Conservation (phyloP, 2,888 invertebrate genomes). For the Ischnura elegans region DNA sequence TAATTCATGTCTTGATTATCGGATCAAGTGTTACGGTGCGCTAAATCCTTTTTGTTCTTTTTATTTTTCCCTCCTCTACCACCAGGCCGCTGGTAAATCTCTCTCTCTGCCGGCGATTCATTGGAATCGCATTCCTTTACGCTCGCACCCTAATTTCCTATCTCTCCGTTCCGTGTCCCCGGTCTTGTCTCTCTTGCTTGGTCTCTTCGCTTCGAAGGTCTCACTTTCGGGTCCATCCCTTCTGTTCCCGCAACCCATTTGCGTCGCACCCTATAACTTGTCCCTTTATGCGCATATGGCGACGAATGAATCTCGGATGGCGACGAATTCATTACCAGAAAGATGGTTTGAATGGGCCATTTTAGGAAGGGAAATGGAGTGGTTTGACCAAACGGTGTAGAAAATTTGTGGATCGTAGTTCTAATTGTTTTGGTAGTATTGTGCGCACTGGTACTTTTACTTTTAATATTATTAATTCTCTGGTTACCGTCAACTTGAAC, state of each 20-base stretch:
- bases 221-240: neutral
- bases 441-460: no score
- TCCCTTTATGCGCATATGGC: neutral
- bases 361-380: no score
- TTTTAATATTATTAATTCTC: no score
- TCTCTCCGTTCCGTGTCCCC: neutral
- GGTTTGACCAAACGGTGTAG: neutral
- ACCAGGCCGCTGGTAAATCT: neutral
- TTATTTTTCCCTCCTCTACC: neutral
- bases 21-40: neutral
- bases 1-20: constrained; percentile 11
- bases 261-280: neutral
- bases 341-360: neutral
- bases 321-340: neutral
- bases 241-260: neutral
- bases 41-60: neutral
- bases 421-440: neutral
- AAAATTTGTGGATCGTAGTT: neutral
- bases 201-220: neutral
- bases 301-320: neutral
- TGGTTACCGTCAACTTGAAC: no score
- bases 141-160: neutral
- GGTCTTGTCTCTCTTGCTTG: neutral
- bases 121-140: neutral
- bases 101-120: neutral